These are phyloP conservation scores for Sminthopsis crassicaudata DNA, from an alignment of 2,113 vertebrate genomes.

Conservation along the genomic window DNA sequence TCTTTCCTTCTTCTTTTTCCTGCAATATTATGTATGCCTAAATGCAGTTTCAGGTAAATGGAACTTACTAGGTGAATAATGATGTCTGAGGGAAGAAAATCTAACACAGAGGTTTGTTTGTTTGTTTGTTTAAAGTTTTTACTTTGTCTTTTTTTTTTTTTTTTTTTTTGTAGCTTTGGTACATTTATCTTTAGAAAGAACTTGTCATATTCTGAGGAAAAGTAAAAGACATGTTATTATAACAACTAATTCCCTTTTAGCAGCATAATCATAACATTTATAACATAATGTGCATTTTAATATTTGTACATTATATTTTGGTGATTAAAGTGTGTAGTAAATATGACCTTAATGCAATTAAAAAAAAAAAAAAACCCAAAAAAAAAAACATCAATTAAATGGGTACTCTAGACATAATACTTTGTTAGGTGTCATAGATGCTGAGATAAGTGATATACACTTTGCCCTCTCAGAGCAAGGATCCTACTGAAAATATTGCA, in stretches of 20 bases:
- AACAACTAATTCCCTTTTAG: not conserved
- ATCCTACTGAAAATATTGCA: no score
- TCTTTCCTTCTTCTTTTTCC: not conserved
- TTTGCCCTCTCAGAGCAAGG: no score
- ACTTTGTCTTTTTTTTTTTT: not conserved
- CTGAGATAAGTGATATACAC: no score
- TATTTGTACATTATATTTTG: not conserved
- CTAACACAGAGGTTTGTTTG: no score
- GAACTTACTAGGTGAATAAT: not conserved
- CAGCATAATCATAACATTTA: not conserved
- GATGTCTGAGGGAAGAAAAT: not conserved
- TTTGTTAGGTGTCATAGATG: no score
- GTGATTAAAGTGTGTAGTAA: not conserved
- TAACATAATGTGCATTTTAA: not conserved
- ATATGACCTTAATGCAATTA: no score
- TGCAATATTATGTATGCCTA: not conserved
- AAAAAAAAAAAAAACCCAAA: no score
- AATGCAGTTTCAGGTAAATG: not conserved
- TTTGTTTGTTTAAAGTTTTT: not conserved
- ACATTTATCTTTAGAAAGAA: not conserved
- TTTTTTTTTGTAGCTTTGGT: not conserved
- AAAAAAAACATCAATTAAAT: no score
- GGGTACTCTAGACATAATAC: no score
- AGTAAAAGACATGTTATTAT: not conserved
- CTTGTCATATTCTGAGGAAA: not conserved